Percentiles rank a stretch among this genome's conserved stretches.
Evolutionary conservation across 2,797 vertebrate genomes (phyloP).

Genomic region (Stomatorhinus walkeri): DNA sequence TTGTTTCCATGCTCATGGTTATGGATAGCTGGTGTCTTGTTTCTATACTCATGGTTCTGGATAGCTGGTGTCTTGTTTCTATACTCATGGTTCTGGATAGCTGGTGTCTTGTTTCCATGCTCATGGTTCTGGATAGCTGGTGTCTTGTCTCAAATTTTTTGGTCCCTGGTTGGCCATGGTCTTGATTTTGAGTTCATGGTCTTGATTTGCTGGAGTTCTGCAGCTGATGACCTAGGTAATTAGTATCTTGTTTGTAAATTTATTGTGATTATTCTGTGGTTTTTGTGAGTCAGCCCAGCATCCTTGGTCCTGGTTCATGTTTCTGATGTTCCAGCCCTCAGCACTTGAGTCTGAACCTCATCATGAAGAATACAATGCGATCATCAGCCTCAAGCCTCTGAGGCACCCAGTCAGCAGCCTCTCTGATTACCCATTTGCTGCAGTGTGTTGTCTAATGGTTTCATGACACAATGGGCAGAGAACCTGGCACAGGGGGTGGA

Average conservation of each 20-base stretch:
- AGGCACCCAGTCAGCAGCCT: background rate
- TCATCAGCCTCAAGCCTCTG: background rate
- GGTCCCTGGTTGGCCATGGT: background rate
- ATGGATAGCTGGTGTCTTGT: too few species aligned
- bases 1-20: too few species aligned
- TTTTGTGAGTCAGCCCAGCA: background rate
- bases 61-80: too few species aligned
- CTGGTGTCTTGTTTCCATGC: too few species aligned
- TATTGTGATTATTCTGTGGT: background rate
- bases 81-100: too few species aligned
- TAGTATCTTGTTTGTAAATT: background rate
- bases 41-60: too few species aligned
- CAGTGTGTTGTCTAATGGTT: background rate
- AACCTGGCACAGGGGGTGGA: background rate
- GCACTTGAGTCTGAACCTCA: background rate
- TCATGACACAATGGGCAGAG: background rate
- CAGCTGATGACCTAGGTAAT: background rate
- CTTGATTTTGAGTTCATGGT: background rate
- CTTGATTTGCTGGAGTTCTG: background rate
- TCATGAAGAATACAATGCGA: background rate
- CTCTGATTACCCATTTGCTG: background rate
- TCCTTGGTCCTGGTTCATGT: background rate
- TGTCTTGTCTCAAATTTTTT: background rate
- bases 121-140: too few species aligned
- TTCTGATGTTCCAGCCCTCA: background rate